Base-by-base conservation (phyloP, 2,888 invertebrate genomes). In the Leistus spinibarbis region DNA sequence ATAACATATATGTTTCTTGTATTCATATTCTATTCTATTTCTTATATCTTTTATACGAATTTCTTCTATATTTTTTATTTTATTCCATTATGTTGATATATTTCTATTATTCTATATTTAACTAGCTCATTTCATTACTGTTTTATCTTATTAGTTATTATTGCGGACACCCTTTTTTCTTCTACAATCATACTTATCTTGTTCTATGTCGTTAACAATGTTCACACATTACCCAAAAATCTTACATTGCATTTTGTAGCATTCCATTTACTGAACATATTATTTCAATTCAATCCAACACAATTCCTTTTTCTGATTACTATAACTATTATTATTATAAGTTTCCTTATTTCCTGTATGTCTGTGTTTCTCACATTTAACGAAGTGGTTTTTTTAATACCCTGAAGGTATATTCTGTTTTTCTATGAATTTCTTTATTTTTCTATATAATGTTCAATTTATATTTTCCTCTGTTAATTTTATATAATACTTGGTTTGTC, bases 311-410 rank as follows among this genome's bases (percentile, higher is more conserved):
- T 10, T 10, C 13, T 53, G 53, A 53, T 53, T 53, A 53, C 9
- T 13, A 53, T 53, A 10, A 7, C 53, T 53, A 53, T 53, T 13
- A 10, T 53, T 10, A 53, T 10, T 53, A n/a, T n/a, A n/a, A n/a
- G n/a, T n/a, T n/a, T n/a, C n/a, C n/a, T n/a, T n/a, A n/a, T n/a
- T n/a, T n/a, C n/a, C n/a, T n/a, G n/a, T n/a, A 57, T 16, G n/a
- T 57, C n/a, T 5, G 16, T 17, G 57, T 69, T 67, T 69, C 69
- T 56, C 69, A 69, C 23, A 13, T 17, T 22, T 69, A 69, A 69
- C 69, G 69, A 69, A 57, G 53, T 24, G n/a, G n/a, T n/a, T n/a
- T n/a, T n/a, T n/a, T n/a, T n/a, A n/a, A n/a, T n/a, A n/a, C n/a
- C n/a, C n/a, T n/a, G n/a, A n/a, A n/a, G n/a, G n/a, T n/a, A n/a